Base-by-base conservation (phyloP, 2,113 vertebrate genomes). In the Daphoenositta chrysoptera region DNA sequence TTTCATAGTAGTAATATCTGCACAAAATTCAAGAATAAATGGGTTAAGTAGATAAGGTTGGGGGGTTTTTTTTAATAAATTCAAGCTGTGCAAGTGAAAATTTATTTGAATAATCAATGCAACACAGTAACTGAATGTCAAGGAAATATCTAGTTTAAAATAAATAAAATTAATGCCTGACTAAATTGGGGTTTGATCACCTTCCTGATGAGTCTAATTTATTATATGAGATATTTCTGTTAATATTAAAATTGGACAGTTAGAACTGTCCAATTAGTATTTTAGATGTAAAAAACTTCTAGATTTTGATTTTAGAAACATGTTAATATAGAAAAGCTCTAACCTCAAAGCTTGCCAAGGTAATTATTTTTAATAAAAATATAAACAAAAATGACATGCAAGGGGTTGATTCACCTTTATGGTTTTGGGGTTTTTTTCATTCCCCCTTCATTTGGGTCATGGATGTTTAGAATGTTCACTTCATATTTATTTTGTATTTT, bases 71-170 rank as follows among this genome's bases (percentile, higher is more conserved):
- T 81, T 31, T 72, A 88, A 64, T 91, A 81, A 73, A 87, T 87
- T 87, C 47, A 66, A 86, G 75, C 68, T 89, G 33, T 77, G 56
- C 77, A 90, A 97, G 60, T 88, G 73, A 56, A 92, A 71, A 86
- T n/a, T 90, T 93, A 56, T 61, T 93, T 71, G 17, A 82, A 89
- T 91, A 96, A 96, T 91, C 66, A 96, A 88, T 89, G 60, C 84
- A 88, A 83, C 57, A 90, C 45, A 84, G 72, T 72, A 96, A 94
- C 24, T 54, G 88, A 96, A 91, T 73, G 33, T 89, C 92, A 92
- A 94, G 71, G 47, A 93, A 83, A 89, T 30, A 5, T 84, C 83
- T 97, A 87, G 72, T 93, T 96, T 93, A 84, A 97, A 97, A 97
- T 90, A 96, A 95, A 86, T 84, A 94, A 96, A 96, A 94, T 93